These are phyloP conservation scores for Neuroscelio doddi DNA, from an alignment of 2,888 invertebrate genomes.

Conservation along the genomic window DNA sequence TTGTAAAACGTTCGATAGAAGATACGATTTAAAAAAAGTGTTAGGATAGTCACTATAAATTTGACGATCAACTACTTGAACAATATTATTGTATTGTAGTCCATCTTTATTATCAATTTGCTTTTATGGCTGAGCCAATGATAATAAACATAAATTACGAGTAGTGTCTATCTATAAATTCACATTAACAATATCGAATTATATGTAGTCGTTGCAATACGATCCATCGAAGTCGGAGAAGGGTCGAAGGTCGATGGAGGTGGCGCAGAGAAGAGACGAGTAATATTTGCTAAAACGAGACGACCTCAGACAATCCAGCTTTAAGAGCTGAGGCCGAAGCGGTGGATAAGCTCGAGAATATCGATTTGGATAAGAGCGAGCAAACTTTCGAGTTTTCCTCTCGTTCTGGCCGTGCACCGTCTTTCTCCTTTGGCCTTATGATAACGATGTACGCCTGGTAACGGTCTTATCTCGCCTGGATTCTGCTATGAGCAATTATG, in stretches of 20 bases:
- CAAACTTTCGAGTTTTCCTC: constrained; percentile 12
- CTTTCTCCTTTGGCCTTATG: too few species aligned
- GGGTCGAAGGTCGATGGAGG: constrained; percentile 12
- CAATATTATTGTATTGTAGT: too few species aligned
- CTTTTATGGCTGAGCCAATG: too few species aligned
- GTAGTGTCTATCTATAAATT: not conserved
- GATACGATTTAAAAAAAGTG: too few species aligned
- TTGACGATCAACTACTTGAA: too few species aligned
- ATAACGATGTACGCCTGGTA: not conserved
- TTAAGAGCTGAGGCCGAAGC: constrained; percentile 13
- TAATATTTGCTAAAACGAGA: constrained; percentile 23
- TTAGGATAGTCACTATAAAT: too few species aligned
- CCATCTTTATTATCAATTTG: too few species aligned
- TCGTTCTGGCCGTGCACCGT: not conserved
- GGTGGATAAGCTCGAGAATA: constrained; percentile 20
- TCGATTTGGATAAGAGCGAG: constrained; percentile 24
- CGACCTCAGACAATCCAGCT: constrained; percentile 24
- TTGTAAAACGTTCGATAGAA: too few species aligned
- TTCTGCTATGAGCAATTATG: constrained; percentile 15
- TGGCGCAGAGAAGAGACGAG: constrained; percentile 9
- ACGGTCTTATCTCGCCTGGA: constrained; percentile 9
- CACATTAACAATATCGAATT: not conserved
- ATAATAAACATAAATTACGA: too few species aligned
- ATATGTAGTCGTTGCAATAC: too few species aligned
- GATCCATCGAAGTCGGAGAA: not conserved